Evolutionary conservation across 2,888 invertebrate genomes (phyloP), one percentile per base, ranked within the genome.

Genomic region (Allygus modestus): DNA sequence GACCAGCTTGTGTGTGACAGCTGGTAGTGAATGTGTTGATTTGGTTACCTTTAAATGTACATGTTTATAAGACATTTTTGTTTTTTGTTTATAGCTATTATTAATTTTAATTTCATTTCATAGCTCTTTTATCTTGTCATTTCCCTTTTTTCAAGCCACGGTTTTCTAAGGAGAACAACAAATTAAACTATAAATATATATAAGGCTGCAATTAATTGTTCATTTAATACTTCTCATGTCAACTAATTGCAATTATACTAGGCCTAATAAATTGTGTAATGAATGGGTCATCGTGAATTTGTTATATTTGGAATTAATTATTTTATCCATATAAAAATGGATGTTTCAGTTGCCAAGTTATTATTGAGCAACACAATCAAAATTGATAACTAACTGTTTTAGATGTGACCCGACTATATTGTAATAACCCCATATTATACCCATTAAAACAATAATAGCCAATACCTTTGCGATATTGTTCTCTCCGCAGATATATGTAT

Each of bases 301-400:
- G n/a, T n/a, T n/a, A n/a, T n/a, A n/a, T n/a, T 17, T 77, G 51
- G 51, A 77, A 51, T 77, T 28, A 51, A 28, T 77, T 77, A 12
- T 51, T 43, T 77, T 77, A 9, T 41, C 51, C 77, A 37, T 37
- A 20, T 15, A 26, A n/a, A n/a, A 46, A 41, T 77, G 77, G 77
- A 46, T 77, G 20, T 26, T 77, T 77, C 1, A 81, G 31, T 81
- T 61, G 37, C 61, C 23, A 26, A 28, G 46, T 81, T 31, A 12
- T 33, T 26, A 20, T 81, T 81, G 81, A 81, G 61, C 54, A 81
- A 81, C 33, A 81, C 1, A 81, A 54, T 81, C 58, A 81, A 81
- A 81, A 81, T 58, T 58, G 37, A 31, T 31, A 43, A 26, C 4
- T 58, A 58, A 51, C 31, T 31, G 23, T 31, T 61, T 79, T 58